Percentiles rank a stretch among this genome's conserved stretches.
Evolutionary conservation across 2,797 vertebrate species (phyloP).

Genomic region (Poecilia wingei): DNA sequence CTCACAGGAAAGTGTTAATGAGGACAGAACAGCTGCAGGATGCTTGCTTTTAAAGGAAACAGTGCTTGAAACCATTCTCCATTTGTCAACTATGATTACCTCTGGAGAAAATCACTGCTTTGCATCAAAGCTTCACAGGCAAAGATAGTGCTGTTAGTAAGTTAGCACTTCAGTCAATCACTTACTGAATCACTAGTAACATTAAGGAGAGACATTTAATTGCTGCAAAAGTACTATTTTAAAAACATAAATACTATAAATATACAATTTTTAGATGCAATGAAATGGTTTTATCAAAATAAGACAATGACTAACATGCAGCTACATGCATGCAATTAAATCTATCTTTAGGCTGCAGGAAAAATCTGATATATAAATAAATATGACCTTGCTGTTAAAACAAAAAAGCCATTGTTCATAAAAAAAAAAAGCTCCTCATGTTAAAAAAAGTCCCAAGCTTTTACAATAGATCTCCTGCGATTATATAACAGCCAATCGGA

Average conservation of each 20-base stretch:
- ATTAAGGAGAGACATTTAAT: neutral
- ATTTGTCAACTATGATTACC: neutral
- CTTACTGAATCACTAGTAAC: neutral
- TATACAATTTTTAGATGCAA: constrained; percentile 9
- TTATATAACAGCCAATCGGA: constrained; percentile 63
- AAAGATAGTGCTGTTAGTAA: neutral
- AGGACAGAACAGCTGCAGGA: neutral
- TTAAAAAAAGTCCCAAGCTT: constrained; percentile 35
- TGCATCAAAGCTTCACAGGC: neutral
- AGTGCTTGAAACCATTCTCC: neutral
- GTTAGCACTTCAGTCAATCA: neutral
- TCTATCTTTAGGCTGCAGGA: neutral
- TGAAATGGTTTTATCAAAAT: constrained; percentile 34
- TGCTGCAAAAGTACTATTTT: neutral
- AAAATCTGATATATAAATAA: constrained; percentile 11
- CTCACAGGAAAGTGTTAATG: constrained; percentile 1
- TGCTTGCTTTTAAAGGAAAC: neutral
- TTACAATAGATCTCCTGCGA: constrained; percentile 49
- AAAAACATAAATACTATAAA: neutral
- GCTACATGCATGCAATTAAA: constrained; percentile 14
- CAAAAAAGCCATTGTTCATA: constrained; percentile 23
- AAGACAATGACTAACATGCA: constrained; percentile 25
- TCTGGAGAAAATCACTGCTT: neutral
- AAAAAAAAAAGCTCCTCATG: constrained; percentile 45
- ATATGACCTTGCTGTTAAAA: constrained; percentile 15